phyloP scores from a whole-genome alignment of 1,140 invertebrate species.

The Platyscapa corneri region DNA sequence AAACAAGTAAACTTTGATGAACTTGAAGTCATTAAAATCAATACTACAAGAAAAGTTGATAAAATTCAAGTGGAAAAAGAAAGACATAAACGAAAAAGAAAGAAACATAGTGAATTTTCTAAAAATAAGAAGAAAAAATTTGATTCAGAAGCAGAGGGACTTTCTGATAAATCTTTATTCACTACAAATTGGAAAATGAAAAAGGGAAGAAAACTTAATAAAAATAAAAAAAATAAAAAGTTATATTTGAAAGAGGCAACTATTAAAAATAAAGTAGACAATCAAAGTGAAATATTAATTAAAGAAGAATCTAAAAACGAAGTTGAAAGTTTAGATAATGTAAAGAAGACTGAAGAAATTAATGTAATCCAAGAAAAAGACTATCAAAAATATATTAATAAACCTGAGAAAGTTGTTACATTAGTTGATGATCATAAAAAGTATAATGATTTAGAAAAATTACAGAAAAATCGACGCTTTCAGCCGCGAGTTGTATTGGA shows the following conservation, averaged over 20 bases:
- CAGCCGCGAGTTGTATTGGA: conserved; percentile 70
- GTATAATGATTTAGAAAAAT: conserved; percentile 60
- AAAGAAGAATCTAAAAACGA: conserved; percentile 38
- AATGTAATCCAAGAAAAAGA: background rate
- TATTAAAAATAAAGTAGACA: conserved; percentile 52
- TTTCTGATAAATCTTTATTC: conserved; percentile 51
- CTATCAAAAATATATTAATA: background rate
- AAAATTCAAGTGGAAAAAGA: conserved; percentile 47
- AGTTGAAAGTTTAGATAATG: background rate
- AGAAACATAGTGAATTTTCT: conserved; percentile 53
- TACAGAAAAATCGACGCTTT: conserved; percentile 64
- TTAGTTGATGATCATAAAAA: conserved; percentile 21
- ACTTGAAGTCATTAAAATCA: conserved; percentile 38
- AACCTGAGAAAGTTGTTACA: background rate
- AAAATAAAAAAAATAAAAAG: conserved; percentile 56
- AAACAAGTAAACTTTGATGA: conserved; percentile 48
- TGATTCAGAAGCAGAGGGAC: conserved; percentile 53
- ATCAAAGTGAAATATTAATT: conserved; percentile 50
- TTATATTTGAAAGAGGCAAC: conserved; percentile 55
- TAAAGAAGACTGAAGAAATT: background rate
- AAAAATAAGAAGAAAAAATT: conserved; percentile 53
- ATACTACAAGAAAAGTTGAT: conserved; percentile 35
- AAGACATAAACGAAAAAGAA: conserved; percentile 50
- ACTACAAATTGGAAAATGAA: conserved; percentile 58
- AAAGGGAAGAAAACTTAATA: conserved; percentile 55